These are phyloP conservation scores for Ellobius talpinus DNA, from an alignment of 2,113 vertebrate genomes.

Conservation along the genomic window DNA sequence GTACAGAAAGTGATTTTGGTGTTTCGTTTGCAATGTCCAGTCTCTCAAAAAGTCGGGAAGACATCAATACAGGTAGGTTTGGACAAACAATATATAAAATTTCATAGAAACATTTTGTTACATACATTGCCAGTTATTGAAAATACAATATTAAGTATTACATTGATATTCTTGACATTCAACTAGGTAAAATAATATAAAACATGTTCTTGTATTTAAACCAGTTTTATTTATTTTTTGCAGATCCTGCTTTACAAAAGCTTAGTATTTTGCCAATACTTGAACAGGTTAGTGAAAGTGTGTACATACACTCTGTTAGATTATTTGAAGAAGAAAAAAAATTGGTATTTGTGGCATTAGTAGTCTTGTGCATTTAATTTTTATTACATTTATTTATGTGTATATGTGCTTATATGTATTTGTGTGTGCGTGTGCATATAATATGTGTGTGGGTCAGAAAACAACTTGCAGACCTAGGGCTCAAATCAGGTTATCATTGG, in stretches of 20 bases:
- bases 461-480: not conserved
- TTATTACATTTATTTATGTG: not conserved
- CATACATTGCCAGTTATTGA: conserved; percentile 16
- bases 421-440: not conserved
- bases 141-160: conserved; percentile 33
- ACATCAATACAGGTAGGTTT: conserved; percentile 82
- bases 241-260: conserved; percentile 85
- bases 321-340: conserved; percentile 60
- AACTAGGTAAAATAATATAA: conserved; percentile 36
- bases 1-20: conserved; percentile 81
- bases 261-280: conserved; percentile 81
- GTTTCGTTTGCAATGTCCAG: conserved; percentile 78
- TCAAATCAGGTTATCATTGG: not conserved
- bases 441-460: not conserved
- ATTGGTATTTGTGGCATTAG: conserved; percentile 52
- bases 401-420: not conserved
- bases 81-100: not conserved
- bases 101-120: conserved; percentile 17
- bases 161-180: conserved; percentile 38
- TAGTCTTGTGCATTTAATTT: not conserved
- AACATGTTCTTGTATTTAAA: conserved; percentile 59
- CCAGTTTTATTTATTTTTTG: conserved; percentile 77
- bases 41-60: conserved; percentile 69
- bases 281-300: conserved; percentile 86
- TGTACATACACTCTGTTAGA: not conserved